Evolutionary conservation across 2,113 vertebrate species (phyloP), one percentile per base, ranked within the genome.

Genomic region (Ceyx margarethae): DNA sequence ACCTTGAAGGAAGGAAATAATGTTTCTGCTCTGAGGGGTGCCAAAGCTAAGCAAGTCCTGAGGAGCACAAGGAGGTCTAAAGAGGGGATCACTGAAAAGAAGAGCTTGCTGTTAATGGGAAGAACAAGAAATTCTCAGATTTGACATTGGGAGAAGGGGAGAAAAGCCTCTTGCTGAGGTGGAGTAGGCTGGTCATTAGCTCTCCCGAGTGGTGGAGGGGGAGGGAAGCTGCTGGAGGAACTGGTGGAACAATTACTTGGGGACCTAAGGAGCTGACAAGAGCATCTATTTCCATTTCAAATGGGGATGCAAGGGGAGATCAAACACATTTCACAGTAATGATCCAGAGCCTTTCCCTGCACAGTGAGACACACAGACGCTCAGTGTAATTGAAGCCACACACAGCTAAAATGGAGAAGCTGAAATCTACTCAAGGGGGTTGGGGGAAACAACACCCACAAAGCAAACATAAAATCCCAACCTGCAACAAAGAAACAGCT

Each of bases 241-340:
- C 76, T 86, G 18, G 85, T 93, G 92, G 81, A 85, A 90, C 10
- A 56, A 95, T 93, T 97, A 94, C 82, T 93, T 60, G 35, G 90
- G 91, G 95, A 88, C 64, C 94, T 95, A 94, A 97, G 83, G 93
- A 93, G 94, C 90, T 94, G 95, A 96, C 92, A 92, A 96, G 95
- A 96, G 90, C 93, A 97, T 92, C 74, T 93, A 97, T 97, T 97
- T 97, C 95, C 94, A 94, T 96, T 97, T 97, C 95, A 97, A 97
- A 96, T 94, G 66, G 92, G 93, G 97, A 96, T 50, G 57, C 50
- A 1, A 93, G 86, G 94, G 85, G 72, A 97, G 95, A 96, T 96
- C 95, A 97, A 97, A 96, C 69, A 53, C 91, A 93, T 96, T 94
- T 94, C 90, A 90, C 80, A 86, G 93, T 93, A 96, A 91, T 83